Base-by-base conservation (phyloP, 2,888 invertebrate species). In the Lingula anatina region DNA sequence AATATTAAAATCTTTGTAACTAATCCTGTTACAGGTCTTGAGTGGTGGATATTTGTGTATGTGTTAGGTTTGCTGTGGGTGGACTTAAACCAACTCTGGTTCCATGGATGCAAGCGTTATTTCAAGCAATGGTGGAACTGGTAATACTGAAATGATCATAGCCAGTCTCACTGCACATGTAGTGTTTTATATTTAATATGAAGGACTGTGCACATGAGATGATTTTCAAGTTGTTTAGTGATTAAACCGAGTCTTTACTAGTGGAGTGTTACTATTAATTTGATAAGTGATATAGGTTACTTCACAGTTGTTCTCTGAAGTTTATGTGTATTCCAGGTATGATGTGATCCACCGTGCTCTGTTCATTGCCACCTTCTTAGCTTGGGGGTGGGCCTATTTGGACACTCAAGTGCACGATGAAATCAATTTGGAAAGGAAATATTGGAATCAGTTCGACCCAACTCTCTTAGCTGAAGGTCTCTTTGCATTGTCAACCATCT, bases 311-410 rank as follows among this genome's bases (percentile, higher is more conserved):
- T n/a, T n/a, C n/a, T n/a, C n/a, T n/a, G n/a, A n/a, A n/a, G n/a
- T n/a, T n/a, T n/a, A n/a, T n/a, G n/a, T n/a, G n/a, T n/a, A n/a
- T n/a, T n/a, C n/a, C n/a, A n/a, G n/a, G n/a, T n/a, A n/a, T n/a
- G n/a, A n/a, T n/a, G n/a, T n/a, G n/a, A n/a, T n/a, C n/a, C n/a
- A n/a, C n/a, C n/a, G n/a, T n/a, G n/a, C n/a, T n/a, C n/a, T 88
- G 76, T 92, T 83, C 5, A 90, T 91, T 66, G 83, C 84, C 76
- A 90, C 90, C 80, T 88, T 89, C 27, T 56, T 80, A 20, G 82
- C 83, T 63, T 86, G 86, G 86, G 59, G 80, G n/a, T 77, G 78
- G n/a, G 81, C 85, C 12, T 81, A 81, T 44, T 59, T 82, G 28
- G 82, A 83, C 59, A 77, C 80, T 0, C 62, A 67, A n/a, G 66